These are phyloP conservation scores for Peucedramus taeniatus DNA, from an alignment of 2,113 vertebrate genomes.

Conservation along the genomic window DNA sequence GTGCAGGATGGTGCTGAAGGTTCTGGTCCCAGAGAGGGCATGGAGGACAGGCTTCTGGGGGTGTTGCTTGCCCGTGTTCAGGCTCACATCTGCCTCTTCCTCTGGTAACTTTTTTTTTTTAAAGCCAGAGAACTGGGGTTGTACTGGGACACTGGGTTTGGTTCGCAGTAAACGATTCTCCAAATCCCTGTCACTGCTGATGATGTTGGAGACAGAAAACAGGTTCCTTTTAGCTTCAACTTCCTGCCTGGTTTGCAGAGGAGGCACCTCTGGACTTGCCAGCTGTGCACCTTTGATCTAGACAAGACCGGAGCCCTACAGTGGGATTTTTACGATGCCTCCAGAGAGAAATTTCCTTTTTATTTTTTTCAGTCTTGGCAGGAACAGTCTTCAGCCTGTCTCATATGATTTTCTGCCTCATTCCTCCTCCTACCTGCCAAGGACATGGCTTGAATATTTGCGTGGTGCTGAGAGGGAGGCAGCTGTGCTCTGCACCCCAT, in stretches of 20 bases:
- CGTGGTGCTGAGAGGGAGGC: background rate
- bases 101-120: background rate
- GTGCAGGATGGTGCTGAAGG: background rate
- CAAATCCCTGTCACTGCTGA: background rate
- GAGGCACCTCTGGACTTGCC: background rate
- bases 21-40: background rate
- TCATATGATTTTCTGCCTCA: slow-evolving; percentile 11
- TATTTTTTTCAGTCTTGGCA: slow-evolving; percentile 14
- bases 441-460: background rate
- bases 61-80: background rate
- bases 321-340: background rate
- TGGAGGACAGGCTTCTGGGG: background rate
- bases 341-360: slow-evolving; percentile 10
- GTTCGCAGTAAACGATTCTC: background rate
- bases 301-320: background rate
- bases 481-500: background rate
- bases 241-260: background rate
- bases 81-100: background rate
- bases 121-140: background rate
- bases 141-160: background rate
- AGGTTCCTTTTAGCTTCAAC: background rate
- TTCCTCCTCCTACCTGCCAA: slow-evolving; percentile 35
- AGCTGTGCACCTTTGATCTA: background rate
- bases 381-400: background rate
- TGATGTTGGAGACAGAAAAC: background rate